Base-by-base conservation (phyloP, 2,888 invertebrate species). In the Acrobasis suavella region DNA sequence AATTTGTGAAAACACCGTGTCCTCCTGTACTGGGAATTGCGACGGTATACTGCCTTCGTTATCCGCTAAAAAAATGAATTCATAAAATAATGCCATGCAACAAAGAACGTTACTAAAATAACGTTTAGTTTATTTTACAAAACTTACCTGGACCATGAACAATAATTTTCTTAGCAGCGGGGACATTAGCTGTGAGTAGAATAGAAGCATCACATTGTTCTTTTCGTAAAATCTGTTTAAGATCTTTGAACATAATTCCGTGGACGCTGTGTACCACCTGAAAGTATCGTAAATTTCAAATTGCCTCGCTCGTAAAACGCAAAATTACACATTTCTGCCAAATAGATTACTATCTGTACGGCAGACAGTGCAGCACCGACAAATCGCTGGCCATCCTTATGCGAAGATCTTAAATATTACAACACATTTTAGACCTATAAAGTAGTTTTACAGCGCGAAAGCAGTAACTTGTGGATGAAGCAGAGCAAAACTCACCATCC, bases 191-290 rank as follows among this genome's bases (percentile, higher is more conserved):
- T 0, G 99, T 99, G 1, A 99, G 93, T 68, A 99, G 92, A 76
- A 99, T 97, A 0, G 98, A 98, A 0, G 99, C 98, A 87, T 99
- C 99, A 81, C 99, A 99, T 82, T 99, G 99, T 83, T 99, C 99
- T 83, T 99, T 99, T 62, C 99, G 94, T 68, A 99, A 90, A 69
- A 99, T 99, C 90, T 99, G 99, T 80, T 99, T 99, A 22, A 99
- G 92, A 89, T 99, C 99, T 90, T 99, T 99, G 82, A 99, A 99
- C 96, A 98, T 99, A 65, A 99, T 98, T 16, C 99, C 99, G 79
- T 99, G 98, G 0, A 99, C 99, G 82, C 98, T 98, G 73, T 99
- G 99, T 0, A 99, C 98, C 32, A 99, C 96, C 97, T 97, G 77
- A 12, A 87, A 87, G 32, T 8, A 32, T 7, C 2, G 62, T 55